These are phyloP conservation scores for Corythornis leucogaster DNA, from an alignment of 2,797 vertebrate genomes.

Conservation along the genomic window DNA sequence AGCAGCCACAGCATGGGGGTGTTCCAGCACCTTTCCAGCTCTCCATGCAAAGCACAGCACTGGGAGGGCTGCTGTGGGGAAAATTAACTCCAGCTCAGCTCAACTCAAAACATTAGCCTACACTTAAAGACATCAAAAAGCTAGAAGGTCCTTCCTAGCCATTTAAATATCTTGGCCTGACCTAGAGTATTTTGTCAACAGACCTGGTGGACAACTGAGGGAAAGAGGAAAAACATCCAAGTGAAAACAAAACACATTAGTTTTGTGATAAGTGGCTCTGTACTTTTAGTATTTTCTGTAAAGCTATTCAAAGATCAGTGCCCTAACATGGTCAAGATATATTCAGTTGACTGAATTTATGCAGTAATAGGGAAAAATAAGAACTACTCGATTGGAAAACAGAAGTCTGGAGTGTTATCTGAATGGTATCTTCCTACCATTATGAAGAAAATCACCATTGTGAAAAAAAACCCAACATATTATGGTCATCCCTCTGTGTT, in stretches of 20 bases:
- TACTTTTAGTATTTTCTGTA: background rate
- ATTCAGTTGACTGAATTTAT: background rate
- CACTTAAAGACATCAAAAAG: background rate
- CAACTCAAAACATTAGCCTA: background rate
- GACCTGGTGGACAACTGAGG: background rate
- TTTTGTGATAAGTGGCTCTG: background rate
- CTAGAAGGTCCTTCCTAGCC: background rate
- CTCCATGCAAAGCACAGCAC: too few relatives aligned
- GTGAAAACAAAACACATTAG: background rate
- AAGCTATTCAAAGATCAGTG: background rate
- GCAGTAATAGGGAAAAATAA: background rate
- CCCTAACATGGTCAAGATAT: background rate
- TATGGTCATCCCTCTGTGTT: conserved; percentile 61
- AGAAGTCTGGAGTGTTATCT: conserved; percentile 33
- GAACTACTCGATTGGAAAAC: background rate
- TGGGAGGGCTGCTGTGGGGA: too few relatives aligned
- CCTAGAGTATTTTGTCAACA: background rate
- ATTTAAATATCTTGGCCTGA: background rate
- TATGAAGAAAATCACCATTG: conserved; percentile 25
- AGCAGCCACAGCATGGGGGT: too few relatives aligned
- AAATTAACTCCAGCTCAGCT: too few relatives aligned
- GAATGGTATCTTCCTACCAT: conserved; percentile 40
- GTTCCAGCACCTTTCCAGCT: too few relatives aligned
- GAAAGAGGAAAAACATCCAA: background rate
- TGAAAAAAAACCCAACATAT: conserved; percentile 9